Evolutionary conservation across 2,888 invertebrate genomes (phyloP).

Genomic region (Synanthedon vespiformis): DNA sequence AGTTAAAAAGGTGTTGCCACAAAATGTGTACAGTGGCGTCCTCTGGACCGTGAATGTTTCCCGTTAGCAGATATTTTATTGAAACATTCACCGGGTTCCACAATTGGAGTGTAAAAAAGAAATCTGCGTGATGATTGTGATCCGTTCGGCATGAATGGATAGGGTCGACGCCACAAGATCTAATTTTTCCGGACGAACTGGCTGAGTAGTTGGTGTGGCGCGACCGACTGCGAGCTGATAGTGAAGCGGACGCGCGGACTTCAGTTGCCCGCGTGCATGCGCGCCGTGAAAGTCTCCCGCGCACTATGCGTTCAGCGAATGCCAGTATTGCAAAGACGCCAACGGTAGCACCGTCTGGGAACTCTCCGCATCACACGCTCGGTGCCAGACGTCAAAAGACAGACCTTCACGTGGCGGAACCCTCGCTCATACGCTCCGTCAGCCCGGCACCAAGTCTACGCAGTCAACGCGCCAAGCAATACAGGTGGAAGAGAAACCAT

Average conservation of each 20-base stretch:
- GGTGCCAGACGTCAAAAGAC: constrained; percentile 72
- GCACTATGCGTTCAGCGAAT: constrained; percentile 52
- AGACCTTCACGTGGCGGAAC: constrained; percentile 60
- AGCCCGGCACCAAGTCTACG: constrained; percentile 69
- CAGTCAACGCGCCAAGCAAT: constrained; percentile 62
- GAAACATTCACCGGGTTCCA: constrained; percentile 11
- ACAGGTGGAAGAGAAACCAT: constrained; percentile 40
- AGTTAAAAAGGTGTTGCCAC: no score
- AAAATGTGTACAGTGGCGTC: no score
- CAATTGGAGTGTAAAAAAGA: constrained; percentile 60
- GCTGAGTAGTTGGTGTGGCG: constrained; percentile 30
- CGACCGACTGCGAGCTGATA: constrained; percentile 36
- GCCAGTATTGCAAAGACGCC: constrained; percentile 2
- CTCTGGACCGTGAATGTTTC: no score
- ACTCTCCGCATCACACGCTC: constrained; percentile 21
- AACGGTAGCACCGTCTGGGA: constrained; percentile 14
- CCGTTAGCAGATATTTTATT: constrained; percentile 2
- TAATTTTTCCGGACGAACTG: constrained; percentile 56
- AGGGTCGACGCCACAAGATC: constrained; percentile 61
- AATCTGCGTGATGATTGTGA: constrained; percentile 44
- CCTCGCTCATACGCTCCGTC: constrained; percentile 40
- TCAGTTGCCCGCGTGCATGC: constrained; percentile 64
- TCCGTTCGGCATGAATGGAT: constrained; percentile 62
- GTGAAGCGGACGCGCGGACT: constrained; percentile 33
- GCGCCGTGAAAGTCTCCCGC: constrained; percentile 60